These are phyloP conservation scores for Pipistrellus kuhlii DNA, from an alignment of 2,797 vertebrate genomes.

Conservation along the genomic window DNA sequence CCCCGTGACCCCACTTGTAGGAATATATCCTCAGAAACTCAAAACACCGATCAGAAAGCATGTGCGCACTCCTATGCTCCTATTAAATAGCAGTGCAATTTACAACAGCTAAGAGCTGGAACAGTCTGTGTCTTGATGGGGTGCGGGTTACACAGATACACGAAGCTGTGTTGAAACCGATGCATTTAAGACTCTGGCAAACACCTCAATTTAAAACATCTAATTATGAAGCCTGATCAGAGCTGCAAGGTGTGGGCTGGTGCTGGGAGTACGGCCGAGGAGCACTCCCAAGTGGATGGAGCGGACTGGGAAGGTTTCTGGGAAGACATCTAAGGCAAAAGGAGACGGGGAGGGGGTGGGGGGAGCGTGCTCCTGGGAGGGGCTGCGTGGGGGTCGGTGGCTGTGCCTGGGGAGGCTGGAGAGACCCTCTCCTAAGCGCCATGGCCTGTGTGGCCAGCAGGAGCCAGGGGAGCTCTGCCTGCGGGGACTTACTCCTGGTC, in stretches of 20 bases:
- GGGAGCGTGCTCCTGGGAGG: neutral
- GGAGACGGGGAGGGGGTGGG: too few species aligned
- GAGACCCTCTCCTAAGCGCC: too few species aligned
- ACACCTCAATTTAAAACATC: too few species aligned
- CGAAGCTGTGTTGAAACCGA: neutral
- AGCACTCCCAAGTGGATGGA: neutral
- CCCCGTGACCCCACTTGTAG: too few species aligned
- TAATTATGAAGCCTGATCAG: neutral
- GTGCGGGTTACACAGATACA: fast-evolving
- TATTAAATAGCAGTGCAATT: too few species aligned
- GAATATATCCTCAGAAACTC: too few species aligned
- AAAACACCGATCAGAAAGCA: too few species aligned
- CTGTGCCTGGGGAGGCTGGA: too few species aligned
- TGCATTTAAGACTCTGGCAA: neutral
- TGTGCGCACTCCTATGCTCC: too few species aligned
- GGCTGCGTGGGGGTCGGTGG: neutral
- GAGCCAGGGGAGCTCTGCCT: neutral
- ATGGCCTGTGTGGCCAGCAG: neutral
- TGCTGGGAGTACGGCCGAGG: fast-evolving
- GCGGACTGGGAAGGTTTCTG: neutral
- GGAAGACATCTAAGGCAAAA: neutral
- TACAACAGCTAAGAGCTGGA: too few species aligned
- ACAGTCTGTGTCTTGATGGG: fast-evolving
- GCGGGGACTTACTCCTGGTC: neutral
- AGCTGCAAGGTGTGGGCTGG: neutral